Percentiles rank a stretch among this genome's conserved stretches.
phyloP scores from a whole-genome alignment of 2,888 invertebrate genomes.

The Ennomos quercinarius region DNA sequence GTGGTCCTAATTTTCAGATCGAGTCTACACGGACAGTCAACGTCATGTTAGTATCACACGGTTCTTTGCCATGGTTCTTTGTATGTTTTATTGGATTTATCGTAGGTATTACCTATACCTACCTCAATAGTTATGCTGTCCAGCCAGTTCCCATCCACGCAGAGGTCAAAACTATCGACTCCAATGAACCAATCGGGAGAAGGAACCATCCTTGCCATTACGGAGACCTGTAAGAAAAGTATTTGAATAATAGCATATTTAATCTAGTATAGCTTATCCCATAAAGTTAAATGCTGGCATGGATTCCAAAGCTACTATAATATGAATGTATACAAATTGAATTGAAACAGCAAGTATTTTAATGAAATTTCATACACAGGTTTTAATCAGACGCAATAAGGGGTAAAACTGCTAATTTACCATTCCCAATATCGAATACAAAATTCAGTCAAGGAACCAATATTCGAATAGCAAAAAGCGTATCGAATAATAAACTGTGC shows the following conservation, averaged over 20 bases:
- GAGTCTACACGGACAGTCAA: no score
- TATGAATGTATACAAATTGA: neutral
- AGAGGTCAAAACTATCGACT: conserved; percentile 95
- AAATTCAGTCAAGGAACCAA: no score
- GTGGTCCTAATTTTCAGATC: no score
- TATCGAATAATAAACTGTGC: conserved; percentile 22
- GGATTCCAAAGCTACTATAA: neutral
- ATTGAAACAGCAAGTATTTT: neutral
- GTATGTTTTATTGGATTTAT: no score
- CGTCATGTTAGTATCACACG: no score
- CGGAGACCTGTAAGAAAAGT: conserved; percentile 89
- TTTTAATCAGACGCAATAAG: conserved; percentile 22
- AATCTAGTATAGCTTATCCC: no score
- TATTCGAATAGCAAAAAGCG: conserved; percentile 21
- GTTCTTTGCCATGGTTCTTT: no score
- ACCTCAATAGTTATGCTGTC: conserved; percentile 96
- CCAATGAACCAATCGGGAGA: conserved; percentile 98
- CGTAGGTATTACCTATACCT: conserved; percentile 26
- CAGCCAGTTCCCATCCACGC: conserved; percentile 96
- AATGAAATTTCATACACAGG: neutral
- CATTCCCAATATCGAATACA: neutral
- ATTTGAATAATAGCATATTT: neutral
- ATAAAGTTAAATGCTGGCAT: neutral
- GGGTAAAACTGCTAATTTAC: conserved; percentile 14
- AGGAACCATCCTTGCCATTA: conserved; percentile 95